Evolutionary conservation across 2,113 vertebrate species (phyloP), one percentile per base, ranked within the genome.

Genomic region (Saccopteryx leptura): DNA sequence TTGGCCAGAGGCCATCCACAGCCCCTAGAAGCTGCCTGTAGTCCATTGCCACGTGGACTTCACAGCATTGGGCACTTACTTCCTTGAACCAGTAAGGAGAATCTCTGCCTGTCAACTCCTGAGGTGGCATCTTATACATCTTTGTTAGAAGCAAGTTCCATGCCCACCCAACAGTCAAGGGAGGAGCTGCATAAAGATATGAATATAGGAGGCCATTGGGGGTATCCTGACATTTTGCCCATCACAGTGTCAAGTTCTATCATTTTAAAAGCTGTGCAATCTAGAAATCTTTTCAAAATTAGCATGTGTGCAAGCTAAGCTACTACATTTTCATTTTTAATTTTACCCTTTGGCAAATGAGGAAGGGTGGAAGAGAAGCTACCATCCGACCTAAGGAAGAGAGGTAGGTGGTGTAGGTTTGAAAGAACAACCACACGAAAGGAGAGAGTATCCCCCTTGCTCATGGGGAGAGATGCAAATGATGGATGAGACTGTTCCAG

Each of bases 371-470:
- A 63, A 86, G 74, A 78, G 75, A 52, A 60, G 9, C 66, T 95
- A 26, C 14, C 39, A 39, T 39, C 39, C 39, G 39, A 39, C 39
- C 39, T 39, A 83, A 39, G 26, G 56, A 80, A 65, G 14, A 94
- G 61, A 81, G 4, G 23, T 14, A 81, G 4, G 23, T 14, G 61
- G 86, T 33, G 24, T 26, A 90, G 28, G 50, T 9, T 46, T 86
- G 80, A 86, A 96, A 86, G 78, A 84, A 61, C 24, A 82, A 52
- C 63, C 21, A 71, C n/a, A 74, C 76, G 54, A 83, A 72, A 82
- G 61, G 79, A 71, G 65, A 80, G 46, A 48, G 24, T 85, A 50
- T 93, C 39, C 11, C 18, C 61, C 79, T 0, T 85, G 56, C 14
- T 50, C 9, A 81, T 33, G 48, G 71, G 54, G 46, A 82, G 75